Percentiles rank a stretch among this genome's conserved stretches.
Evolutionary conservation across 2,888 invertebrate species (phyloP).

Genomic region (Microchrysa polita): DNA sequence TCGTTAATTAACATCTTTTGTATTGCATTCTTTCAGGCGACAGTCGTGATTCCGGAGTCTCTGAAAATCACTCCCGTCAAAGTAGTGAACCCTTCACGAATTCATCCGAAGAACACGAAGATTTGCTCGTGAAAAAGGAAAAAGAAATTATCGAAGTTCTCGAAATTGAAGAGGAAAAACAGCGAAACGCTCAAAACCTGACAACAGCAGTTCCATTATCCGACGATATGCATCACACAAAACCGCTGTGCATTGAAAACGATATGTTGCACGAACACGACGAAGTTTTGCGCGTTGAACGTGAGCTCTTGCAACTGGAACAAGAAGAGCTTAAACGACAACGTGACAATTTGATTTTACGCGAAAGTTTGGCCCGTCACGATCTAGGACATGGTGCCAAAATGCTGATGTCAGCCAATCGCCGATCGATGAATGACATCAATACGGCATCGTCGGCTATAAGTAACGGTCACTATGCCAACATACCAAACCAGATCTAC

Average conservation of each 20-base stretch:
- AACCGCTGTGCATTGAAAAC: constrained; percentile 71
- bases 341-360: constrained; percentile 74
- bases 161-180: constrained; percentile 70
- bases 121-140: constrained; percentile 69
- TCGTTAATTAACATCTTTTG: no score
- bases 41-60: constrained; percentile 82
- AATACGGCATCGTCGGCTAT: constrained; percentile 59
- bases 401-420: constrained; percentile 65
- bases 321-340: constrained; percentile 81
- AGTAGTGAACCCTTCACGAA: constrained; percentile 82
- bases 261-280: constrained; percentile 72
- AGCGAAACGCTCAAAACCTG: constrained; percentile 48
- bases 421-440: constrained; percentile 73
- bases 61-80: constrained; percentile 79
- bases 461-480: constrained; percentile 61
- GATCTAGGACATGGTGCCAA: constrained; percentile 65
- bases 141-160: constrained; percentile 73
- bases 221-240: constrained; percentile 62
- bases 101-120: constrained; percentile 83
- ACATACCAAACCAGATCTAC: constrained; percentile 57
- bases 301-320: constrained; percentile 79
- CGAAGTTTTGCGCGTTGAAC: constrained; percentile 81
- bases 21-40: constrained; percentile 65
- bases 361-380: constrained; percentile 71
- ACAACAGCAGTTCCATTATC: not conserved